phyloP scores from a whole-genome alignment of 2,888 invertebrate genomes.

The Anorthoa munda region DNA sequence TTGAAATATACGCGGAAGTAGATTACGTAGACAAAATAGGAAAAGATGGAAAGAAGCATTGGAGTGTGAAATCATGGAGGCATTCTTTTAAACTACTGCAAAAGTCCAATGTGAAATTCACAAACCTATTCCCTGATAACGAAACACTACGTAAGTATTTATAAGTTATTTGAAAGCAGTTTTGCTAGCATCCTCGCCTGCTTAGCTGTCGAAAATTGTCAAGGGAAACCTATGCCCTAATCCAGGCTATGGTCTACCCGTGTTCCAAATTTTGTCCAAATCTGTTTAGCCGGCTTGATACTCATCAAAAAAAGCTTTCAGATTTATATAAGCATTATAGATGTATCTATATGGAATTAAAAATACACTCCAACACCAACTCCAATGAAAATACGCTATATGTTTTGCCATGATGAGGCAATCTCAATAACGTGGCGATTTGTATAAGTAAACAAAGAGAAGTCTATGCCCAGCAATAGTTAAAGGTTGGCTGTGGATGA shows the following conservation, averaged over 20 bases:
- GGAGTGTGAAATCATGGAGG: conserved; percentile 72
- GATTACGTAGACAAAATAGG: conserved; percentile 61
- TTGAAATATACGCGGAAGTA: conserved; percentile 55
- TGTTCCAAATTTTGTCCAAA: background rate
- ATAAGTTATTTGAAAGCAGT: background rate
- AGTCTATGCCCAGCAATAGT: background rate
- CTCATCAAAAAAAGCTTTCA: background rate
- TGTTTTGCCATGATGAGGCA: background rate
- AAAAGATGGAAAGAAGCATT: conserved; percentile 72
- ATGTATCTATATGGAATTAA: background rate
- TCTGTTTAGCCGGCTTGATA: background rate
- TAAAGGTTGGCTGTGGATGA: background rate
- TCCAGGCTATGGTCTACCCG: too few species aligned
- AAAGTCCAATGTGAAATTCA: conserved; percentile 73
- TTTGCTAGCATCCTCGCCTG: background rate
- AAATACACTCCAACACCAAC: background rate
- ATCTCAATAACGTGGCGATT: background rate
- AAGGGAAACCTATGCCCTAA: background rate
- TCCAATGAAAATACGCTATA: background rate
- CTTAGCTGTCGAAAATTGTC: background rate
- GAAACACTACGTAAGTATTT: conserved; percentile 72
- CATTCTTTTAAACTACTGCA: conserved; percentile 73
- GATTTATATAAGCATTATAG: background rate
- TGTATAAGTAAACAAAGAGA: background rate
- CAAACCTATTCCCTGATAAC: conserved; percentile 75